Percentiles rank a stretch among this genome's conserved stretches.
phyloP scores from a whole-genome alignment of 2,797 vertebrate species.

The Cirrhinus molitorella region DNA sequence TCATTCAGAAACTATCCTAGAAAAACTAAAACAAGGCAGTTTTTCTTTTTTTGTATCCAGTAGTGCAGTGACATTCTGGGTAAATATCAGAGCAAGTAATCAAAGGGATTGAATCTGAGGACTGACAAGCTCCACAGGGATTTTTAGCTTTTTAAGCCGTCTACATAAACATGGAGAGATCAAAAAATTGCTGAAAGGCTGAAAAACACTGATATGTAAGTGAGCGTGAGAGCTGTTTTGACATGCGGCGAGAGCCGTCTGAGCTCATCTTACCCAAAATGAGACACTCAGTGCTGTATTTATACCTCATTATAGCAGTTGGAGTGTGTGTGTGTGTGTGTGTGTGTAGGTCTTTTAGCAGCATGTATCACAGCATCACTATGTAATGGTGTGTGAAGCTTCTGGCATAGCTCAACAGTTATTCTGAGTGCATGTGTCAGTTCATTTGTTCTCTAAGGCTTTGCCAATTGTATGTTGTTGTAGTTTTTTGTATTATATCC shows the following conservation, averaged over 20 bases:
- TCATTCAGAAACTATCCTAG: background rate
- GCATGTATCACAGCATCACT: conserved; percentile 21
- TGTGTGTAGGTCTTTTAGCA: background rate
- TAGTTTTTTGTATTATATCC: background rate
- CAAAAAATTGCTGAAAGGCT: background rate
- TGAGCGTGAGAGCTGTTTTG: background rate
- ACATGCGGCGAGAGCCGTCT: background rate
- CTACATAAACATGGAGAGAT: background rate
- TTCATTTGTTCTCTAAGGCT: background rate
- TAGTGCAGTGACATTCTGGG: background rate
- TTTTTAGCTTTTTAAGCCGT: background rate
- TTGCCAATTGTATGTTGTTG: background rate
- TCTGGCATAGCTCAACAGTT: conserved; percentile 11
- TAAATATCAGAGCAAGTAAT: conserved; percentile 6
- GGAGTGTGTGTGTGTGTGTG: background rate
- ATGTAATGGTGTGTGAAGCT: conserved; percentile 6
- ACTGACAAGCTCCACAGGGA: background rate
- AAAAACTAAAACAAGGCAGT: background rate
- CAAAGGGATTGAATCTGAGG: background rate
- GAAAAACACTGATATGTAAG: background rate
- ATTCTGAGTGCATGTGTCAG: background rate
- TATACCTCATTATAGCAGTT: conserved; percentile 34
- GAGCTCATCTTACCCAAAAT: background rate
- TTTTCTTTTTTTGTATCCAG: background rate
- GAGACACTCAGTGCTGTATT: conserved; percentile 19